Evolutionary conservation across 1,140 invertebrate genomes (phyloP).

Genomic region (Hydropsyche tenuis): DNA sequence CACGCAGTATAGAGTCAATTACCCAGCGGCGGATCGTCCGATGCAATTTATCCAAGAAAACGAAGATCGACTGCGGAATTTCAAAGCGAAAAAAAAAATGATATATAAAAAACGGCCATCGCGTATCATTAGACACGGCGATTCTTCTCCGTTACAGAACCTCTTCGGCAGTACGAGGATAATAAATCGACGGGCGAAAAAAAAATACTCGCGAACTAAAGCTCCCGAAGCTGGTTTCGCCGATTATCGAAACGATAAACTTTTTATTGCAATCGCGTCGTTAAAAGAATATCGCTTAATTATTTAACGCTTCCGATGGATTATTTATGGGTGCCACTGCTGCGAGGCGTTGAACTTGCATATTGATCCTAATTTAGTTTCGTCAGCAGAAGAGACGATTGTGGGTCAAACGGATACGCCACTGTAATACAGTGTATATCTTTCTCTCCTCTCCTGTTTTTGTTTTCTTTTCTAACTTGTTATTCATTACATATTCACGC

Average conservation of each 20-base stretch:
- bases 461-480: constrained; percentile 5
- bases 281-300: too few species aligned
- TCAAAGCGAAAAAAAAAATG: not conserved
- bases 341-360: too few species aligned
- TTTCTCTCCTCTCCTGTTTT: constrained; percentile 1
- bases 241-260: not conserved
- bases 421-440: not conserved
- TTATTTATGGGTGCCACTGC: too few species aligned
- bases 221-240: constrained; percentile 15
- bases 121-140: too few species aligned
- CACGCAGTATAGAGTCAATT: constrained; percentile 23
- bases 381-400: not conserved
- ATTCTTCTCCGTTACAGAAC: too few species aligned
- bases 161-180: not conserved
- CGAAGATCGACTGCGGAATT: not conserved
- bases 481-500: constrained; percentile 5
- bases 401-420: constrained; percentile 15
- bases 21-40: constrained; percentile 18
- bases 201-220: not conserved
- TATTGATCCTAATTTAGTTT: too few species aligned
- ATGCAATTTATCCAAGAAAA: constrained; percentile 24
- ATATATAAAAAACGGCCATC: too few species aligned
- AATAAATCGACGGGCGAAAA: not conserved
- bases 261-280: too few species aligned
- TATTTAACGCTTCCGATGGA: too few species aligned